Evolutionary conservation across 2,113 vertebrate species (phyloP).

Genomic region (Mormyrus lacerda): DNA sequence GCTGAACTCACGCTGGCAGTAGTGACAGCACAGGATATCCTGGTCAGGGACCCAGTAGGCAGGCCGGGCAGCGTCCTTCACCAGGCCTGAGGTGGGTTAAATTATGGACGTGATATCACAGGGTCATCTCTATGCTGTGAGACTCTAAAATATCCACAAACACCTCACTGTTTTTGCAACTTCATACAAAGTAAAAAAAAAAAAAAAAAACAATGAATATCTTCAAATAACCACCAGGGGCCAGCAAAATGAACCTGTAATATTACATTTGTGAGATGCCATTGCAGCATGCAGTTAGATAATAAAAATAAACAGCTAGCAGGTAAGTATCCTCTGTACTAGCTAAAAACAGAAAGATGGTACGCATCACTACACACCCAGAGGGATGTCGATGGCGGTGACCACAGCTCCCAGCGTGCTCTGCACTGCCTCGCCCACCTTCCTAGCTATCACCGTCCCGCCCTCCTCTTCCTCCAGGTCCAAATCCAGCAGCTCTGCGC

Average conservation of each 20-base stretch:
- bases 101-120: neutral
- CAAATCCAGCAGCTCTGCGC: slow-evolving; percentile 72
- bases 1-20: slow-evolving; percentile 83
- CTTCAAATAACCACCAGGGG: neutral
- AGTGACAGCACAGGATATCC: slow-evolving; percentile 83
- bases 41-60: slow-evolving; percentile 98
- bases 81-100: slow-evolving; percentile 65
- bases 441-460: slow-evolving; percentile 86
- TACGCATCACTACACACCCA: slow-evolving; percentile 64
- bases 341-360: neutral
- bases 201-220: neutral
- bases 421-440: slow-evolving; percentile 94
- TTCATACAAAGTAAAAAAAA: neutral
- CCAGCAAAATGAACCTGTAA: neutral
- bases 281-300: neutral
- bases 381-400: slow-evolving; percentile 93
- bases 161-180: neutral
- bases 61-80: slow-evolving; percentile 91
- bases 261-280: neutral
- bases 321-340: neutral
- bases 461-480: slow-evolving; percentile 84
- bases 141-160: neutral
- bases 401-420: slow-evolving; percentile 91
- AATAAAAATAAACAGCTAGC: neutral
- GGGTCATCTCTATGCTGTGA: neutral